Evolutionary conservation across 2,113 vertebrate species (phyloP), one percentile per base, ranked within the genome.

Genomic region (Tachysurus fulvidraco): DNA sequence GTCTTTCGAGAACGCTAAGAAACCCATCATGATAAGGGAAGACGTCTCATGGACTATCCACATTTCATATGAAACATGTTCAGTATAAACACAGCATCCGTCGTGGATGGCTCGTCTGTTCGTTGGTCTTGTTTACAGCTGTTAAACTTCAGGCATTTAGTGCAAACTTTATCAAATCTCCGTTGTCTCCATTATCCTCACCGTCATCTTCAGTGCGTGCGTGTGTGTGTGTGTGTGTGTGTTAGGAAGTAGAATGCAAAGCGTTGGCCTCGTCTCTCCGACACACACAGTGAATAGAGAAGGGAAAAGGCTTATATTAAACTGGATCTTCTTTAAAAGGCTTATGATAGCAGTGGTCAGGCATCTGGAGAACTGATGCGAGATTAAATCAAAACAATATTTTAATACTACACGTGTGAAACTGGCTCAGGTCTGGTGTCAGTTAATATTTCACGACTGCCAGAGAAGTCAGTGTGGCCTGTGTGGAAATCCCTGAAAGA

Each of bases 41-140:
- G 97, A 99, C 98, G 95, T 98, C 96, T 97, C 95, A 97, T 98
- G 96, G 96, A 97, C 96, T 94, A 95, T 96, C 96, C 96, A 96
- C 96, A 96, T 96, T 88, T 89, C 95, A 95, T 97, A 97, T 96
- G 96, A 97, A 97, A 97, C 96, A 96, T 96, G 96, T 95, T 97
- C 96, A 97, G 95, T 97, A 97, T 97, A 96, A 96, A 97, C 96
- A 97, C 94, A 95, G 95, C 96, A 96, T 96, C 96, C 96, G 93
- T 95, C 94, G 73, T 91, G 96, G 96, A 96, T 97, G 96, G 94
- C 95, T 96, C 95, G 62, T 83, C 77, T 46, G 28, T 59, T 79
- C 25, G 55, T 83, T 46, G 19, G 59, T 85, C 83, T 85, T 84
- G 73, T 85, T 96, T 88, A 96, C 96, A 96, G 96, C 95, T 96